Percentiles rank a stretch among this genome's conserved stretches.
Conservation (phyloP, 2,113 vertebrate genomes). For the Oreochromis aureus region DNA sequence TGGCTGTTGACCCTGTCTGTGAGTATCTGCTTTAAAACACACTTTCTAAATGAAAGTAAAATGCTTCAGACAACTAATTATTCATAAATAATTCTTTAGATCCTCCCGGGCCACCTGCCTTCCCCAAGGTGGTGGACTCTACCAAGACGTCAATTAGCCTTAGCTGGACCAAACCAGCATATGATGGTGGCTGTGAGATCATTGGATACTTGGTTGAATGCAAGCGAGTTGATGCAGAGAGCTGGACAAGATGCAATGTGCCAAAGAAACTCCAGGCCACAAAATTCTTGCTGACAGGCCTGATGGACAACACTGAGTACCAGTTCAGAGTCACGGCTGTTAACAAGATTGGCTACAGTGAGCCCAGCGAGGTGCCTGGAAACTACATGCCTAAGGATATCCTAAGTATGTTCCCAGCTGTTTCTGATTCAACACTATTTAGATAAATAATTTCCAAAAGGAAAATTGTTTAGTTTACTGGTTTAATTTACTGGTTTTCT, state of each 20-base stretch:
- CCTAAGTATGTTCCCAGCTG: conserved; percentile 78
- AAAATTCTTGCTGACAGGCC: conserved; percentile 82
- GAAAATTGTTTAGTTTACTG: neutral
- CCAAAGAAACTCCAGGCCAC: conserved; percentile 90
- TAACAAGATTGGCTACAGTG: conserved; percentile 94
- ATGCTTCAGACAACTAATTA: neutral
- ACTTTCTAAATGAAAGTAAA: no score
- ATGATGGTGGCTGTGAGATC: conserved; percentile 95
- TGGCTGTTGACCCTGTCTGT: conserved; percentile 93
- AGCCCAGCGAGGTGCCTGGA: conserved; percentile 94
- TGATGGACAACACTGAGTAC: conserved; percentile 87
- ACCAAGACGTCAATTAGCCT: conserved; percentile 87
- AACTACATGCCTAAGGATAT: conserved; percentile 91
- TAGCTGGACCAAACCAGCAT: conserved; percentile 95
- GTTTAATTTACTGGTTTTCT: neutral
- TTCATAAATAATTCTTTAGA: conserved; percentile 66
- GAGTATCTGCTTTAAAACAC: conserved; percentile 59
- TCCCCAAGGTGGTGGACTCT: conserved; percentile 92
- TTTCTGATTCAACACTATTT: neutral
- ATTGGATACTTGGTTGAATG: conserved; percentile 92
- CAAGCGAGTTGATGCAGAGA: conserved; percentile 82
- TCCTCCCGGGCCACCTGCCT: conserved; percentile 95
- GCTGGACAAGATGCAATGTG: conserved; percentile 93
- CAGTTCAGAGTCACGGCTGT: conserved; percentile 91
- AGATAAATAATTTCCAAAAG: neutral